Evolutionary conservation across 2,888 invertebrate genomes (phyloP).

Genomic region (Chorisops tibialis): DNA sequence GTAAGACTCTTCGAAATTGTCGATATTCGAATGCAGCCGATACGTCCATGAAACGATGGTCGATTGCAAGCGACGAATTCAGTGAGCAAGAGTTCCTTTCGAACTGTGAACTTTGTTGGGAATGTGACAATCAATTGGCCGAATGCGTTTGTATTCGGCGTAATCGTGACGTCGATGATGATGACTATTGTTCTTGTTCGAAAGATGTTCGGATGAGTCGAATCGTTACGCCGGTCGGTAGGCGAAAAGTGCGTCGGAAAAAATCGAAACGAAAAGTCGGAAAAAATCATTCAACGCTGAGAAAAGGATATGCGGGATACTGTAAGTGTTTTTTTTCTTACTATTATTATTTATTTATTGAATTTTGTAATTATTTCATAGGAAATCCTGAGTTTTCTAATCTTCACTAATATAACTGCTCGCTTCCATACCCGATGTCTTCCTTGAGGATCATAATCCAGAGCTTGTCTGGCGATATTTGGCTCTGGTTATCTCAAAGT

Average conservation of each 20-base stretch:
- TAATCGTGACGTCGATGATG: conserved; percentile 8
- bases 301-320: conserved; percentile 34
- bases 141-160: conserved; percentile 35
- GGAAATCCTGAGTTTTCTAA: no score
- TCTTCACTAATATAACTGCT: no score
- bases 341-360: background rate
- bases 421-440: no score
- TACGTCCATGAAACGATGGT: conserved; percentile 28
- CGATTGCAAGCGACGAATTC: conserved; percentile 38
- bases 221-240: conserved; percentile 23
- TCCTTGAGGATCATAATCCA: no score
- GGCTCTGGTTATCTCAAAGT: no score
- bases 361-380: conserved; percentile 36
- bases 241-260: conserved; percentile 37
- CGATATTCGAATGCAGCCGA: background rate
- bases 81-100: conserved; percentile 40
- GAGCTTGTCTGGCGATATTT: no score
- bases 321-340: conserved; percentile 34
- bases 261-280: conserved; percentile 38
- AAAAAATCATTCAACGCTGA: conserved; percentile 40
- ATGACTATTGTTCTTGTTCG: conserved; percentile 27
- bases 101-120: conserved; percentile 39
- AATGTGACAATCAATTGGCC: conserved; percentile 38
- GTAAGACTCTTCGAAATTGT: conserved; percentile 28
- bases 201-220: background rate